Conservation (phyloP, 2,113 vertebrate genomes). For the Peromyscus californicus region DNA sequence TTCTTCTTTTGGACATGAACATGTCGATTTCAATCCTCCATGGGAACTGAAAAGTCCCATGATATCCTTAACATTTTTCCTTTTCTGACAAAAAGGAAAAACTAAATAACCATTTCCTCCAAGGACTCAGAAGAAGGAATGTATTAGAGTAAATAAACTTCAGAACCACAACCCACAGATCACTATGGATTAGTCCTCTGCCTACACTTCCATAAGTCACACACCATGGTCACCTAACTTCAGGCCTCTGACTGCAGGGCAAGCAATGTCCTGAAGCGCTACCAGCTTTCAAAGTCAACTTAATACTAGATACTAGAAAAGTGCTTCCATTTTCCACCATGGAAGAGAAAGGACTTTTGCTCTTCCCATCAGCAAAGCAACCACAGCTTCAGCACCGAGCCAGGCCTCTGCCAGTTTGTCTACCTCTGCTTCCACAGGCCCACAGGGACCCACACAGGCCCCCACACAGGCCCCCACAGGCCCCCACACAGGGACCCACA, state of each 20-base stretch:
- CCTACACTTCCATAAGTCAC: background rate
- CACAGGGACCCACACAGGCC: background rate
- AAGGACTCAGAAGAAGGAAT: background rate
- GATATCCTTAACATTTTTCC: background rate
- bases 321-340: too few relatives aligned
- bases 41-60: background rate
- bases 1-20: background rate
- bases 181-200: background rate
- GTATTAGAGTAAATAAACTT: background rate
- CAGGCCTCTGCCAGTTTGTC: background rate
- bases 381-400: background rate
- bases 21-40: background rate
- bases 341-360: background rate
- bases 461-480: too few relatives aligned
- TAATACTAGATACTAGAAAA: background rate
- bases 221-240: background rate
- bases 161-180: background rate
- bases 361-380: background rate
- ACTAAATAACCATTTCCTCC: background rate
- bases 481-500: background rate
- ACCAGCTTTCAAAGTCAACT: constrained; percentile 29
- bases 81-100: constrained; percentile 25
- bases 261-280: background rate
- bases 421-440: background rate
- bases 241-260: background rate